Evolutionary conservation across 2,888 invertebrate species (phyloP).

Genomic region (Drosophila incognita): DNA sequence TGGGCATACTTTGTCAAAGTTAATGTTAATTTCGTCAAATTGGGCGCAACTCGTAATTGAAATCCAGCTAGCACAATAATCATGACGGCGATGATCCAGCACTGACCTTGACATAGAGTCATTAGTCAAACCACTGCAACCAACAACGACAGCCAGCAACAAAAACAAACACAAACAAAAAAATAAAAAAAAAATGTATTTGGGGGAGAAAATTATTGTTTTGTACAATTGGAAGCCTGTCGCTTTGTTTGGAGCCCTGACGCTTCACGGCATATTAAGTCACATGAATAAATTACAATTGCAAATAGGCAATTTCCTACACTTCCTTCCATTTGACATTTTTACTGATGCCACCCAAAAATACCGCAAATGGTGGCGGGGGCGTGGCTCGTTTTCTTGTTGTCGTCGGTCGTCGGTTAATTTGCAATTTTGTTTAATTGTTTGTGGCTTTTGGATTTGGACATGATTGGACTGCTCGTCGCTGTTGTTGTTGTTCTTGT

Average conservation of each 20-base stretch:
- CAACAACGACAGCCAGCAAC: not conserved
- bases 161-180: slow-evolving; percentile 28
- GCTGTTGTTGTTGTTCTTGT: slow-evolving; percentile 31
- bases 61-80: slow-evolving; percentile 53
- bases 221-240: slow-evolving; percentile 47
- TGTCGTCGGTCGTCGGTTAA: slow-evolving; percentile 58
- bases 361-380: slow-evolving; percentile 58
- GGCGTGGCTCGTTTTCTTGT: slow-evolving; percentile 24
- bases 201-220: slow-evolving; percentile 68
- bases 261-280: slow-evolving; percentile 78
- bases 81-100: slow-evolving; percentile 49
- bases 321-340: slow-evolving; percentile 73
- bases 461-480: slow-evolving; percentile 64
- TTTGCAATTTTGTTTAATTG: slow-evolving; percentile 82
- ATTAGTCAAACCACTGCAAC: slow-evolving; percentile 72
- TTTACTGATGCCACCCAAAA: slow-evolving; percentile 37
- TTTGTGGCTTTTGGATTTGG: slow-evolving; percentile 76
- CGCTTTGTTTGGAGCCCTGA: slow-evolving; percentile 51
- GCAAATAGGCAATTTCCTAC: slow-evolving; percentile 81
- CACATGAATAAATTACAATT: slow-evolving; percentile 81
- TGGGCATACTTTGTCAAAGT: slow-evolving; percentile 64
- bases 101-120: slow-evolving; percentile 69
- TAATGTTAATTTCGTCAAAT: slow-evolving; percentile 75
- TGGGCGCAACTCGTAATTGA: slow-evolving; percentile 72
- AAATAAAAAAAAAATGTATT: slow-evolving; percentile 16